Evolutionary conservation across 2,113 vertebrate species (phyloP), one percentile per base, ranked within the genome.

Genomic region (Catharus bicknelli): DNA sequence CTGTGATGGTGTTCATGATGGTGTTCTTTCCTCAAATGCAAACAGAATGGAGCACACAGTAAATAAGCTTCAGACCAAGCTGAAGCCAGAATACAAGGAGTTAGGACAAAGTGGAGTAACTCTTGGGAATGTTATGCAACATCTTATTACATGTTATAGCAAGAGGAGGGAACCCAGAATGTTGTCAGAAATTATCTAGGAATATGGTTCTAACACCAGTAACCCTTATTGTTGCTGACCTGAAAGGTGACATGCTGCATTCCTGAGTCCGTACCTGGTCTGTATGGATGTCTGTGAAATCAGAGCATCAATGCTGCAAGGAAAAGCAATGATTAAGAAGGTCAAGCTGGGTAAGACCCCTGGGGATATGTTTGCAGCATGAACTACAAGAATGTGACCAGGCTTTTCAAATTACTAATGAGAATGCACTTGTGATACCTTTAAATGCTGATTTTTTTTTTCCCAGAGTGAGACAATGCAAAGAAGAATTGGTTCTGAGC

Each of bases 261-360:
- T 88, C 73, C 57, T 67, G 48, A 82, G 66, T 13, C 50, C 82
- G 45, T 54, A 43, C 58, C 69, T 82, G 42, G 53, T n/a, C 50
- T 79, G 0, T 58, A 8, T 76, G 74, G 54, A 78, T 86, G 43
- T 69, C 62, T 64, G 16, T 78, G 77, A 86, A 88, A 84, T 59
- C 20, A 76, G 34, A 88, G 32, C 78, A 54, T 76, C 74, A 51
- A 4, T 62, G 34, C 47, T 89, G 38, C 25, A 86, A 92, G 67
- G 26, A 87, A 93, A 96, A 93, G 29, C 47, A 83, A 47, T 86
- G 50, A 76, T 90, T 89, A 92, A 83, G 77, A 81, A 82, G 50
- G 66, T 85, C 92, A 79, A 73, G 51, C 67, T 85, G 66, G 32
- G 58, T 82, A 82, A 74, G 54, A 59, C 54, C 50, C 42, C 34